These are phyloP conservation scores for Lobophora halterata DNA, from an alignment of 2,888 invertebrate species.

Conservation along the genomic window DNA sequence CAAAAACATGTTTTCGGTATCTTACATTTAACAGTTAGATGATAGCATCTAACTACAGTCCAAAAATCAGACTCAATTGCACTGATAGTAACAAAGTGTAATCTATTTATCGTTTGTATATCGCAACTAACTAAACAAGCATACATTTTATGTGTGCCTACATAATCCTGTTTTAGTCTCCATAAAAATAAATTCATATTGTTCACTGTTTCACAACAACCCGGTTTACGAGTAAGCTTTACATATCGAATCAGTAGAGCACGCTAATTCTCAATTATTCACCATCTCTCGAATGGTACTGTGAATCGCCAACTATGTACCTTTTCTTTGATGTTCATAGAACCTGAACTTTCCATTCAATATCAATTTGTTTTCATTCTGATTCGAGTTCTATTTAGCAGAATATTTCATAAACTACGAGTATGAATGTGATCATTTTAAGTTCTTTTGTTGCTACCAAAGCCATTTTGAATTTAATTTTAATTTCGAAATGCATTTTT, in stretches of 20 bases:
- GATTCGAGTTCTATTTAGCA: conserved; percentile 1
- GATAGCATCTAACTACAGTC: too few relatives aligned
- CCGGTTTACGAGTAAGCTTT: conserved; percentile 3
- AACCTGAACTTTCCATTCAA: conserved; percentile 6
- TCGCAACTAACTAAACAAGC: neutral
- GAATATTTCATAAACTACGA: neutral
- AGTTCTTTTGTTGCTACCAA: too few relatives aligned
- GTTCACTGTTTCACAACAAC: conserved; percentile 2
- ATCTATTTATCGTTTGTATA: neutral
- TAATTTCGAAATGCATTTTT: too few relatives aligned
- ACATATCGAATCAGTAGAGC: conserved; percentile 9
- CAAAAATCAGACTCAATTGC: too few relatives aligned
- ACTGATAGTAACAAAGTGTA: too few relatives aligned
- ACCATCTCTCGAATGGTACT: conserved; percentile 1
- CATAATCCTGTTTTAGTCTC: conserved; percentile 7
- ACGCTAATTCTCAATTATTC: neutral
- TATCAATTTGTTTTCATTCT: conserved; percentile 1
- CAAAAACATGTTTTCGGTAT: too few relatives aligned
- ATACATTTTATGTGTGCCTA: conserved; percentile 3
- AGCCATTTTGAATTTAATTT: too few relatives aligned
- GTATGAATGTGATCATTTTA: too few relatives aligned
- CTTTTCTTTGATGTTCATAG: neutral
- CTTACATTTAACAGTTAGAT: too few relatives aligned
- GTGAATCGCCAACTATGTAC: neutral
- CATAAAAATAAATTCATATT: conserved; percentile 12